Conservation (phyloP, 1,140 invertebrate species). For the Anadara kagoshimensis region DNA sequence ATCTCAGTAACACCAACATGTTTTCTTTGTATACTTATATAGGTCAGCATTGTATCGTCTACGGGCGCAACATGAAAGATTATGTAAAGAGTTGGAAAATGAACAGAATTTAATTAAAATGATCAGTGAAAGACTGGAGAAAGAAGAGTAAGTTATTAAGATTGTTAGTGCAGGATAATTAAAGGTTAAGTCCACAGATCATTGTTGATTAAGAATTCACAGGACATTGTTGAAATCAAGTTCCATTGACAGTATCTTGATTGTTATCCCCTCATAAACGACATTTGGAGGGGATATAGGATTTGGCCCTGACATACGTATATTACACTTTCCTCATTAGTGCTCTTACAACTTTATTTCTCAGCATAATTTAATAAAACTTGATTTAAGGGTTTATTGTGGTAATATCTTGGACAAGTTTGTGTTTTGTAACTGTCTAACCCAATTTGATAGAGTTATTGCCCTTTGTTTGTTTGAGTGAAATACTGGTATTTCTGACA, state of each 20-base stretch:
- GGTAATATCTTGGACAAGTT: too few relatives aligned
- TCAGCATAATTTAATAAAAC: too few relatives aligned
- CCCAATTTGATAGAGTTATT: too few relatives aligned
- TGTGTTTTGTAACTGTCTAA: too few relatives aligned
- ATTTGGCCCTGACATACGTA: too few relatives aligned
- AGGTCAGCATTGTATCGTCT: constrained; percentile 65
- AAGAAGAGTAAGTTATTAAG: constrained; percentile 65
- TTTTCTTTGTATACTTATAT: constrained; percentile 12
- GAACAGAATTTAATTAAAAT: constrained; percentile 63
- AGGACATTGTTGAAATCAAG: neutral
- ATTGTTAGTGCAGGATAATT: neutral
- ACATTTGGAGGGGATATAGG: too few relatives aligned
- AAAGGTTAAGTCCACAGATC: neutral
- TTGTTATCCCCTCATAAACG: neutral
- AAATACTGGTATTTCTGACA: too few relatives aligned
- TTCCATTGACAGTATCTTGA: neutral
- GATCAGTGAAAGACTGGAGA: constrained; percentile 64
- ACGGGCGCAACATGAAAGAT: constrained; percentile 61
- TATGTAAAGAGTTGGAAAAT: constrained; percentile 64
- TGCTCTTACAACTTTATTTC: too few relatives aligned
- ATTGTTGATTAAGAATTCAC: neutral
- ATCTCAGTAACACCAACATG: too few relatives aligned
- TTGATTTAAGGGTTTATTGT: too few relatives aligned
- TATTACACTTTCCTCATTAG: too few relatives aligned
- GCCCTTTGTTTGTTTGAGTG: too few relatives aligned